These are phyloP conservation scores for Erebia aethiops DNA, from an alignment of 2,888 invertebrate species.

Conservation along the genomic window DNA sequence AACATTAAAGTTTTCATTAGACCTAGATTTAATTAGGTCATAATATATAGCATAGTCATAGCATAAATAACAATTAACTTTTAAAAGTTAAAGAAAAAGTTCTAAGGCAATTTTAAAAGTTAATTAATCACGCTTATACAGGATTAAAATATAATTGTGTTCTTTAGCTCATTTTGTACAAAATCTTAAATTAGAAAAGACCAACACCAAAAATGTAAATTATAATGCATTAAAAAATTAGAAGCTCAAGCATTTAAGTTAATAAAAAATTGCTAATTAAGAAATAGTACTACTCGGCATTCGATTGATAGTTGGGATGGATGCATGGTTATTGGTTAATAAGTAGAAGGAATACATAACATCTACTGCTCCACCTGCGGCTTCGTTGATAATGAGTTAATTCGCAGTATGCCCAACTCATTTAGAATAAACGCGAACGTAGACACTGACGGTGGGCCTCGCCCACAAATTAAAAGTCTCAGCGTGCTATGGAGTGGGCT, in stretches of 20 bases:
- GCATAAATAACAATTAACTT: neutral
- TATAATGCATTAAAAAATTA: slow-evolving; percentile 54
- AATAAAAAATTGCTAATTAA: neutral
- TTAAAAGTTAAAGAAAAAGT: neutral
- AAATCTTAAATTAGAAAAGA: slow-evolving; percentile 37
- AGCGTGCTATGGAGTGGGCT: too few species aligned
- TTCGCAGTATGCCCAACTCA: too few species aligned
- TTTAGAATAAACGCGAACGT: too few species aligned
- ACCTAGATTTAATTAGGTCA: neutral
- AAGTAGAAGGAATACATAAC: slow-evolving; percentile 37
- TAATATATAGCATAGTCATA: neutral
- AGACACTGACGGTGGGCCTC: too few species aligned
- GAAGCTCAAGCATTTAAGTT: slow-evolving; percentile 37
- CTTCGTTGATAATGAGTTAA: neutral
- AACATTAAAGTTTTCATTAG: neutral
- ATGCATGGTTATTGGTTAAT: slow-evolving; percentile 46
- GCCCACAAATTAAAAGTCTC: too few species aligned
- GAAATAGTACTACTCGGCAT: slow-evolving; percentile 23
- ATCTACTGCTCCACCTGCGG: slow-evolving; percentile 1
- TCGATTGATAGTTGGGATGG: slow-evolving; percentile 32
- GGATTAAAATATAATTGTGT: too few species aligned
- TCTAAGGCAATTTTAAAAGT: too few species aligned
- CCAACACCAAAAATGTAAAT: slow-evolving; percentile 61
- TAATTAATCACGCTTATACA: too few species aligned
- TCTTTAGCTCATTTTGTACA: neutral